Conservation (phyloP, 2,797 vertebrate genomes). For the Argyrosomus regius region DNA sequence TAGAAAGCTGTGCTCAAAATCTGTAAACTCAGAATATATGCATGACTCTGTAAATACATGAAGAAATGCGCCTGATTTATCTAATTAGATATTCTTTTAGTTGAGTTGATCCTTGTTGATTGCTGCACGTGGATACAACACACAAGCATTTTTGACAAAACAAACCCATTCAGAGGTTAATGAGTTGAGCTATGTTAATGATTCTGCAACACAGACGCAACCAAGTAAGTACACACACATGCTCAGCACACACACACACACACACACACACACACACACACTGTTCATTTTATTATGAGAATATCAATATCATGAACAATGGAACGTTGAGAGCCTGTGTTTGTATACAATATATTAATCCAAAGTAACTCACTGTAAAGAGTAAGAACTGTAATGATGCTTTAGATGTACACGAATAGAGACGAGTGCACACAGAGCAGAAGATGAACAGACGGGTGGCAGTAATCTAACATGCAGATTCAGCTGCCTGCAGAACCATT, state of each 20-base stretch:
- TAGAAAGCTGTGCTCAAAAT: constrained; percentile 34
- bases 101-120: constrained; percentile 52
- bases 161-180: constrained; percentile 61
- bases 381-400: constrained; percentile 2
- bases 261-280: no score
- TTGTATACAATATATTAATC: no score
- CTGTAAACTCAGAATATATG: constrained; percentile 9
- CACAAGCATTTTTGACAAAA: constrained; percentile 48
- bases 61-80: constrained; percentile 52
- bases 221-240: background rate
- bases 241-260: background rate
- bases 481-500: constrained; percentile 10
- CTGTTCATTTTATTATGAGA: constrained; percentile 10
- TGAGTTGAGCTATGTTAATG: constrained; percentile 61
- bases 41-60: constrained; percentile 51
- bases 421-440: constrained; percentile 21
- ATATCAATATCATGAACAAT: constrained; percentile 8
- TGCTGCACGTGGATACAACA: constrained; percentile 31
- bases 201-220: constrained; percentile 33
- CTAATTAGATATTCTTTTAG: constrained; percentile 65
- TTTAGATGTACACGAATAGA: constrained; percentile 36
- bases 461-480: constrained; percentile 56
- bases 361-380: background rate
- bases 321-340: background rate
- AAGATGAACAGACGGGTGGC: constrained; percentile 42